phyloP scores from a whole-genome alignment of 2,113 vertebrate species.

The Paradisaea rubra region DNA sequence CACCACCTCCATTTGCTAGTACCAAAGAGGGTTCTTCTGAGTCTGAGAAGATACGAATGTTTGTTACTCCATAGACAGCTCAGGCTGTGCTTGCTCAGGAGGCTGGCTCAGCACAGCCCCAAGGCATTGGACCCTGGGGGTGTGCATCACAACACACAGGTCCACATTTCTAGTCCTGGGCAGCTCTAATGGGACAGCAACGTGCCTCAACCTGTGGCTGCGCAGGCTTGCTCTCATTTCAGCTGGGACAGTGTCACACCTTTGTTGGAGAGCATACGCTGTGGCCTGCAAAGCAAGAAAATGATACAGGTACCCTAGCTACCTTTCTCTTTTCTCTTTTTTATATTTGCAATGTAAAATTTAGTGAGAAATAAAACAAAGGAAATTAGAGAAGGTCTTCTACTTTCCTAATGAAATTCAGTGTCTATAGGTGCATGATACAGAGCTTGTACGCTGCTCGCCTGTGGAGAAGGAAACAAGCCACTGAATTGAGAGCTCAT shows the following conservation, averaged over 20 bases:
- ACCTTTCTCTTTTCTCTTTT: neutral
- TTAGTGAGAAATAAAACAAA: neutral
- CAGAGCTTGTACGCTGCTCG: neutral
- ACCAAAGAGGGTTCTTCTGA: neutral
- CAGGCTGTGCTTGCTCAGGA: neutral
- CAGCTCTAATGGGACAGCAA: neutral
- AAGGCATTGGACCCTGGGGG: neutral
- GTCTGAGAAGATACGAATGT: neutral
- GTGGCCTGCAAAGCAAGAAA: neutral
- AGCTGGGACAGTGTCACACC: neutral
- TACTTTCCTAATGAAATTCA: neutral
- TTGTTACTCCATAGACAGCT: neutral
- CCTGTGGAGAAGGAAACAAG: neutral
- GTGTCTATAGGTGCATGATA: neutral
- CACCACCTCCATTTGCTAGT: neutral
- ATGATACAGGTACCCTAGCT: neutral
- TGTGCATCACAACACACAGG: neutral
- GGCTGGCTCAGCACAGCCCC: neutral
- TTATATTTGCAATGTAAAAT: neutral
- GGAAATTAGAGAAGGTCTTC: neutral
- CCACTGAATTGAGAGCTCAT: neutral
- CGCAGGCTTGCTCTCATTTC: neutral
- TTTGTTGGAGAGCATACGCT: neutral
- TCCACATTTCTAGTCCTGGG: neutral
- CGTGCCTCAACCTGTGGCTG: fast-evolving